Evolutionary conservation across 2,888 invertebrate genomes (phyloP).

Genomic region (Pachycephus smyrnensis): DNA sequence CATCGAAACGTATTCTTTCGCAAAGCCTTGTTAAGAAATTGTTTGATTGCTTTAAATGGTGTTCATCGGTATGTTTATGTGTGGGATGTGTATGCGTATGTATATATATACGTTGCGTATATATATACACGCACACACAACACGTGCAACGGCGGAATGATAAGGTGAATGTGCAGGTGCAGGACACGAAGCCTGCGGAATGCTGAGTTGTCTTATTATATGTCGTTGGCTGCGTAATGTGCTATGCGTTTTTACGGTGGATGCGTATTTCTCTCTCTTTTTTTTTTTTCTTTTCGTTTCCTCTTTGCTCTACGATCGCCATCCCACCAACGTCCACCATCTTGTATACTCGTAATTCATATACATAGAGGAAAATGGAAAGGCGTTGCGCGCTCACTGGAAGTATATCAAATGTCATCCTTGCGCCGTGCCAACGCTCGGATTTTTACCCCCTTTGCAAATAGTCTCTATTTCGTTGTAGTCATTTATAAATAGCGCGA

Average conservation of each 20-base stretch:
- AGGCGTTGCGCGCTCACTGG: not conserved
- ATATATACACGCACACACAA: constrained; percentile 5
- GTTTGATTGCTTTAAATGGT: constrained; percentile 19
- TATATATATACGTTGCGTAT: constrained; percentile 26
- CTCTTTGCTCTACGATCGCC: constrained; percentile 17
- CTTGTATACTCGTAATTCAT: not conserved
- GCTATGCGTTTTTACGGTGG: constrained; percentile 27
- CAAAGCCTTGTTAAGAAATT: not conserved
- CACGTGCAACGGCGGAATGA: not conserved
- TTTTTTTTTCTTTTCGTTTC: constrained; percentile 14
- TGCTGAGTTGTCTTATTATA: constrained; percentile 46
- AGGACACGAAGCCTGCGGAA: constrained; percentile 45
- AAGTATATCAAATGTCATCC: not conserved
- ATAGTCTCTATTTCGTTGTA: not conserved
- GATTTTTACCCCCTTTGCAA: not conserved
- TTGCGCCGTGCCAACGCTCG: not conserved
- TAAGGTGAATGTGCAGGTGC: constrained; percentile 36
- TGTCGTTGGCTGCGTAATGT: constrained; percentile 52
- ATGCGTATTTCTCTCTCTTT: constrained; percentile 17
- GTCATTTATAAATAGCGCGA: not conserved
- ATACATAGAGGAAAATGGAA: not conserved
- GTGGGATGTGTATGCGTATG: constrained; percentile 7
- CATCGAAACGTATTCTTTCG: not conserved
- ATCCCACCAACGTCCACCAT: not conserved
- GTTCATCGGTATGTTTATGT: not conserved